Conservation (phyloP, 2,888 invertebrate genomes). For the Rhagium mordax region DNA sequence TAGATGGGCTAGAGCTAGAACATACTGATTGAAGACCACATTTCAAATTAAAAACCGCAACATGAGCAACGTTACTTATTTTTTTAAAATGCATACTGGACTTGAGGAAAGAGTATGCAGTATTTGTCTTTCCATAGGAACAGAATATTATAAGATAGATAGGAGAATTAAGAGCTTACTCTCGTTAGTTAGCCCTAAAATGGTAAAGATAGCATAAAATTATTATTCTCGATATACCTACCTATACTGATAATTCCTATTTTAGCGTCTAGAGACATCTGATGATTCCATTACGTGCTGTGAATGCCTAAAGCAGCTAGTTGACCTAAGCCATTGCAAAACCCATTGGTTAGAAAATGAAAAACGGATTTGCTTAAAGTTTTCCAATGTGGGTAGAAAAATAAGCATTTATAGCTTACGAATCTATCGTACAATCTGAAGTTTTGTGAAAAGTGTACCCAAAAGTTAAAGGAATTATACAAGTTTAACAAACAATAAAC, state of each 20-base stretch:
- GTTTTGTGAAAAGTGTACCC: background rate
- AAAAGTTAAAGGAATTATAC: background rate
- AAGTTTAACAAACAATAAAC: background rate
- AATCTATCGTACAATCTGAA: background rate
- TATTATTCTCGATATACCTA: background rate
- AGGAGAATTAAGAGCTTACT: background rate
- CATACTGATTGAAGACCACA: no score
- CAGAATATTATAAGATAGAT: background rate
- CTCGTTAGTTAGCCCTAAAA: background rate
- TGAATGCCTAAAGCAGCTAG: background rate
- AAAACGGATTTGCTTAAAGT: background rate
- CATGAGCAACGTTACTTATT: no score
- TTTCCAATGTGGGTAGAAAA: background rate
- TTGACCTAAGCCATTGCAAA: background rate
- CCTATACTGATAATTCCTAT: background rate
- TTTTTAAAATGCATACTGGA: background rate
- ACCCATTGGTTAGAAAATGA: background rate
- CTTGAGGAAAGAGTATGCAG: background rate
- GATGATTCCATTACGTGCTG: background rate
- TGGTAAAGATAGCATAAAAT: background rate
- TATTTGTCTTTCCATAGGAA: background rate
- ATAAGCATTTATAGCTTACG: slow-evolving; percentile 5
- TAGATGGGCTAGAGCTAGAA: no score
- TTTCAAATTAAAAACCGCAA: slow-evolving; percentile 10
- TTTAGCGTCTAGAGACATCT: background rate